These are phyloP conservation scores for Semaprochilodus insignis DNA, from an alignment of 2,797 vertebrate species.

Conservation along the genomic window DNA sequence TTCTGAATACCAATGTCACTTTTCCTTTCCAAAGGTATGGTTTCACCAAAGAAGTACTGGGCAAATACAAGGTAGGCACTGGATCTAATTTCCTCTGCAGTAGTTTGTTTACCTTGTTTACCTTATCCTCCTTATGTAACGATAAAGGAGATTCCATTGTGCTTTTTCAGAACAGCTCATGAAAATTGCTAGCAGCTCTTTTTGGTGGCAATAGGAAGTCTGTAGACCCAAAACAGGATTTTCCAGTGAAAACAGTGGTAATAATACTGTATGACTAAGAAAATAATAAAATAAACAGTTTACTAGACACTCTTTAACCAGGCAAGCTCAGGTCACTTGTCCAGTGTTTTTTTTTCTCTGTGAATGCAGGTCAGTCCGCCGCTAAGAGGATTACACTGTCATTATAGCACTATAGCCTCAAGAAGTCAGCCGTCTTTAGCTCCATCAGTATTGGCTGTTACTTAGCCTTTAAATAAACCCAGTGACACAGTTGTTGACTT, in stretches of 20 bases:
- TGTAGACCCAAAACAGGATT: neutral
- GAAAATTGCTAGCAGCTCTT: conserved; percentile 28
- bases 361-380: conserved; percentile 42
- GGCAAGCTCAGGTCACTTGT: conserved; percentile 17
- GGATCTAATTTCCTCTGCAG: neutral
- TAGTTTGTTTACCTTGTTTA: conserved; percentile 34
- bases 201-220: conserved; percentile 8
- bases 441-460: neutral
- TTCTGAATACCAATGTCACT: neutral
- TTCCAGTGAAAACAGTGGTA: neutral
- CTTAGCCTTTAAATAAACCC: conserved; percentile 19
- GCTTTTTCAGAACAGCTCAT: conserved; percentile 31
- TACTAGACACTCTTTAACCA: neutral
- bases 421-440: conserved; percentile 9
- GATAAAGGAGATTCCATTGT: neutral
- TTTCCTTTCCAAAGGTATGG: conserved; percentile 85
- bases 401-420: conserved; percentile 47
- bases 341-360: neutral
- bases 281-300: neutral
- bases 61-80: conserved; percentile 89
- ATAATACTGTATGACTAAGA: neutral
- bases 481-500: neutral
- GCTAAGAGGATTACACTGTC: conserved; percentile 67
- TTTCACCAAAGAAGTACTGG: conserved; percentile 93
- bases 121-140: conserved; percentile 41